Percentiles rank a stretch among this genome's conserved stretches.
phyloP scores from a whole-genome alignment of 2,888 invertebrate genomes.

The Allolobophora icterica region DNA sequence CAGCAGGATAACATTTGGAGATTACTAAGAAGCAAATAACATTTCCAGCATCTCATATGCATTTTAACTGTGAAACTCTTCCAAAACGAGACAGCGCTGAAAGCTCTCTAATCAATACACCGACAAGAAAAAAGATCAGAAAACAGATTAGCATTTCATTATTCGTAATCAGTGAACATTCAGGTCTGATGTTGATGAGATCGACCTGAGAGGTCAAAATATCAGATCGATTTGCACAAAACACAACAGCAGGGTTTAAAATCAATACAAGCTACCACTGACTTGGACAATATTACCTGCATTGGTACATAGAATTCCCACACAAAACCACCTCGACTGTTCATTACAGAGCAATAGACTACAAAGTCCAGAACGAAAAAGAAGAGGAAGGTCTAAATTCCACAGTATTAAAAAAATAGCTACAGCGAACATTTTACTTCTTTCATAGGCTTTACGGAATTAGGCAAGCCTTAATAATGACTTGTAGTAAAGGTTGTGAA shows the following conservation, averaged over 20 bases:
- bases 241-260: not conserved
- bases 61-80: not conserved
- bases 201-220: not conserved
- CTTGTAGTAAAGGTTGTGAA: not conserved
- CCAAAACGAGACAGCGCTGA: not conserved
- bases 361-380: no score
- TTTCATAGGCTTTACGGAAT: not conserved
- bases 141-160: not conserved
- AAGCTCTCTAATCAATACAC: conserved; percentile 1
- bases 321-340: no score
- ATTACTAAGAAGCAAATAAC: no score
- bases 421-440: not conserved
- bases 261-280: not conserved
- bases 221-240: not conserved
- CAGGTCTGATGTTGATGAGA: not conserved
- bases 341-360: no score
- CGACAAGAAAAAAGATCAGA: not conserved
- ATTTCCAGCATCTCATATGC: no score
- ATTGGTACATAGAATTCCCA: no score
- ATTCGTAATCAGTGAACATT: not conserved
- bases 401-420: not conserved
- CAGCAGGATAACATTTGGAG: no score
- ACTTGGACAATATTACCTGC: not conserved
- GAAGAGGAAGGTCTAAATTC: no score
- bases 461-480: not conserved